phyloP scores from a whole-genome alignment of 1,140 invertebrate species.

The Dolichoris vasculosae region DNA sequence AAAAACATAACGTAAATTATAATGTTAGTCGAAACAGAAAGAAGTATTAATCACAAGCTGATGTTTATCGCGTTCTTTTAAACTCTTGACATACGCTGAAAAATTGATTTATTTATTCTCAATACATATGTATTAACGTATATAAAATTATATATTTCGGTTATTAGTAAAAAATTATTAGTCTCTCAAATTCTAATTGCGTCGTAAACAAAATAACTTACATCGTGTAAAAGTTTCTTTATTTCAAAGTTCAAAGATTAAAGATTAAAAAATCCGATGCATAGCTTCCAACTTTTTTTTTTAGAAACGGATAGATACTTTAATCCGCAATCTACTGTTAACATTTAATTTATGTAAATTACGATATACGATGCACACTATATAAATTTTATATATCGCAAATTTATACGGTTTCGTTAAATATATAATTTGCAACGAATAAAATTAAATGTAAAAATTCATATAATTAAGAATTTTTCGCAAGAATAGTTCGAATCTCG shows the following conservation, averaged over 20 bases:
- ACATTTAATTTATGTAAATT: slow-evolving; percentile 41
- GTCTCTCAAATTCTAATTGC: not conserved
- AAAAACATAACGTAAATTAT: not conserved
- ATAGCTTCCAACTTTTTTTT: not conserved
- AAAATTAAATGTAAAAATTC: not conserved
- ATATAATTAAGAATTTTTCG: not conserved
- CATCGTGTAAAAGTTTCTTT: too few species aligned
- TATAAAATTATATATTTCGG: too few species aligned
- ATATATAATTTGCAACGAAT: not conserved
- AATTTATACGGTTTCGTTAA: not conserved
- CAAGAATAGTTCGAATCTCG: not conserved
- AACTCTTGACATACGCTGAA: not conserved
- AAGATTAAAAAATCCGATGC: too few species aligned
- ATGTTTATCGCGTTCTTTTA: not conserved
- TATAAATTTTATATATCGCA: not conserved
- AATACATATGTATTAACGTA: too few species aligned
- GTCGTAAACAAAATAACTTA: not conserved
- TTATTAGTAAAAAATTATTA: too few species aligned
- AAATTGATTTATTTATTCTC: not conserved
- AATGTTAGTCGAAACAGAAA: not conserved
- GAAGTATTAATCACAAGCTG: not conserved
- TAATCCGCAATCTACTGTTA: not conserved
- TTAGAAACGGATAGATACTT: not conserved
- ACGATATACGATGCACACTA: not conserved
- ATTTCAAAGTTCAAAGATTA: too few species aligned